phyloP scores from a whole-genome alignment of 1,140 invertebrate genomes.

The Platorchestia sp. region DNA sequence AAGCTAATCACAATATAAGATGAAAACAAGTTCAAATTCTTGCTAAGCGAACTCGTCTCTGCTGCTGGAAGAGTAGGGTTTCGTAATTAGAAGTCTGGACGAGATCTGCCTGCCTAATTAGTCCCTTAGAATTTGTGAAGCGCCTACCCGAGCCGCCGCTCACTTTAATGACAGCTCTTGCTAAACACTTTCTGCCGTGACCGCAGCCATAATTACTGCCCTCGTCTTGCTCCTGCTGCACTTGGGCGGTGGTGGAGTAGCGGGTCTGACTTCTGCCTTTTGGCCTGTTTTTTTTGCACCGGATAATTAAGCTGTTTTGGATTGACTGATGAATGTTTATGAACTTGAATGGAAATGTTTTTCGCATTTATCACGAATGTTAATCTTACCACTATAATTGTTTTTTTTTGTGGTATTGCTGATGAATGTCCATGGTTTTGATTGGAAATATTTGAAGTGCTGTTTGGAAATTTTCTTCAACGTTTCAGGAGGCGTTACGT shows the following conservation, averaged over 20 bases:
- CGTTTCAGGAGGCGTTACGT: too few species aligned
- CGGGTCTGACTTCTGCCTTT: not conserved
- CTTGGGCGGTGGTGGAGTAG: not conserved
- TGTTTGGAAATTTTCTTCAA: too few species aligned
- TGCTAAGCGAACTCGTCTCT: not conserved
- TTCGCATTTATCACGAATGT: too few species aligned
- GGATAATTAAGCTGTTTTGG: too few species aligned
- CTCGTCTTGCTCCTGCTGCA: not conserved
- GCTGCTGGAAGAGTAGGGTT: not conserved
- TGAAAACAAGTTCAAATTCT: not conserved
- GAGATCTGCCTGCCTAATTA: not conserved
- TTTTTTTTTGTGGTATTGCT: too few species aligned
- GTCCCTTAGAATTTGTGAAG: conserved; percentile 7
- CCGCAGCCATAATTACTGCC: not conserved
- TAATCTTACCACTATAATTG: too few species aligned
- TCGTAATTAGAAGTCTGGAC: not conserved
- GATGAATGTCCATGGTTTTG: too few species aligned
- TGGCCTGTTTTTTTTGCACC: not conserved
- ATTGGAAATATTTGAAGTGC: too few species aligned
- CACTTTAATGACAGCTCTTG: not conserved
- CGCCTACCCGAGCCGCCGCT: not conserved
- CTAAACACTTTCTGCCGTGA: not conserved
- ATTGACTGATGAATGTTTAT: too few species aligned
- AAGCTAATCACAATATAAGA: not conserved
- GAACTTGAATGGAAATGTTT: too few species aligned